phyloP scores from a whole-genome alignment of 2,888 invertebrate genomes.

The Zelleria hepariella region DNA sequence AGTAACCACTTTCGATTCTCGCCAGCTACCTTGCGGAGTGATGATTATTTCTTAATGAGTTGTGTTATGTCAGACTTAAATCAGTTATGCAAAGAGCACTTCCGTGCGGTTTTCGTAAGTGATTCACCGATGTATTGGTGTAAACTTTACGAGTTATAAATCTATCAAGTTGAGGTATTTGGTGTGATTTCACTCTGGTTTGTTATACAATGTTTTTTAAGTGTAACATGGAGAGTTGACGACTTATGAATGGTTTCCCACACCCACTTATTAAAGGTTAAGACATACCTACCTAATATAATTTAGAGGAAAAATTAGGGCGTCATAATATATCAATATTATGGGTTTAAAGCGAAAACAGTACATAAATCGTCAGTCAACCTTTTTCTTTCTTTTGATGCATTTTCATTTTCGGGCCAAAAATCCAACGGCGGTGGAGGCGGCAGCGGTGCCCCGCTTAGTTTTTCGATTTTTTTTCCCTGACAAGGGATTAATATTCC shows the following conservation, averaged over 20 bases:
- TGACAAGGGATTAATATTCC: too few species aligned
- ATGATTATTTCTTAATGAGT: neutral
- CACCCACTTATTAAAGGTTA: neutral
- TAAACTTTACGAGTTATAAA: neutral
- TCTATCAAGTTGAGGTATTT: neutral
- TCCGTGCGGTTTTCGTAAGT: neutral
- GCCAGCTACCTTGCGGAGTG: constrained; percentile 1
- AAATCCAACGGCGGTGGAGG: too few species aligned
- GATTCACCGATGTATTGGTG: neutral
- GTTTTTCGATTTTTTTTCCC: too few species aligned
- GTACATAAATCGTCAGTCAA: too few species aligned
- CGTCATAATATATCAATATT: too few species aligned
- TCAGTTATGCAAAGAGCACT: neutral
- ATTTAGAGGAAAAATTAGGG: too few species aligned
- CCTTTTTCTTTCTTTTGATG: too few species aligned
- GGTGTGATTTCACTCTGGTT: neutral
- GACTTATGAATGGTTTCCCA: neutral
- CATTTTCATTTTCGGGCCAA: too few species aligned
- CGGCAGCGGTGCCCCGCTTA: too few species aligned
- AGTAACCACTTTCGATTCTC: constrained; percentile 13
- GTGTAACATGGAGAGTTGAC: neutral
- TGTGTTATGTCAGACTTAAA: neutral
- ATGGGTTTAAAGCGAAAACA: too few species aligned
- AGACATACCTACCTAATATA: too few species aligned
- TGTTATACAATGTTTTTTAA: neutral